Base-by-base conservation (phyloP, 1,140 invertebrate genomes). In the Batillaria attramentaria region DNA sequence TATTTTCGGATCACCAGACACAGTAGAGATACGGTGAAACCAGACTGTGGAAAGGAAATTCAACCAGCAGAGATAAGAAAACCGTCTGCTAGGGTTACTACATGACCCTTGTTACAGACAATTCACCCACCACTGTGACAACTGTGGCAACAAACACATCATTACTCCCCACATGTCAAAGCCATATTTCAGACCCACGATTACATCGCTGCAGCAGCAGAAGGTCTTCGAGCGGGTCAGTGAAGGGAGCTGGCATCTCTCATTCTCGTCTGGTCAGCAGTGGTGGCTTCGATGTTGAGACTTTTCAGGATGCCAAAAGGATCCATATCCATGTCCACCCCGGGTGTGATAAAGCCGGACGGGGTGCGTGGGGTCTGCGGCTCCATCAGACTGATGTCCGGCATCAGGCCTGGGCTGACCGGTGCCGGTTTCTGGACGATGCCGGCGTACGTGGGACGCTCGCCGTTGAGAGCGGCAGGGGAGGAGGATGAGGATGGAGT, bases 271-370 rank as follows among this genome's bases (percentile, higher is more conserved):
- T 72, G 31, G 18, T 82, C 82, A 39, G 79, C 84, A 57, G 84
- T 68, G 6, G 86, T 75, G 1, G 84, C 81, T 73, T 87, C 87
- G 68, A 90, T 90, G 69, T 87, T 89, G n/a, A 90, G 77, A 81
- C 88, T 86, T 68, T 85, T 84, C 10, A 90, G 80, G 60, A 90
- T 84, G n/a, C 86, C 87, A 33, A 89, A 77, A 13, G 89, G 87
- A 77, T 90, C 87, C 31, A 85, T 81, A 78, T 86, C 83, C 2
- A 85, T 79, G 37, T 87, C 86, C 20, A 78, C 79, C 18, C 86
- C 85, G 1, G 87, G 87, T 8, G 88, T 85, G 20, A 82, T 80
- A 68, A 87, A 89, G n/a, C 87, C 88, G 39, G 85, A 82, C 24
- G 88, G 88, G 8, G 88, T 89, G 72, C 84, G 83, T 31, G 88